Conservation (phyloP, 2,888 invertebrate species). For the Mayetiola destructor region DNA sequence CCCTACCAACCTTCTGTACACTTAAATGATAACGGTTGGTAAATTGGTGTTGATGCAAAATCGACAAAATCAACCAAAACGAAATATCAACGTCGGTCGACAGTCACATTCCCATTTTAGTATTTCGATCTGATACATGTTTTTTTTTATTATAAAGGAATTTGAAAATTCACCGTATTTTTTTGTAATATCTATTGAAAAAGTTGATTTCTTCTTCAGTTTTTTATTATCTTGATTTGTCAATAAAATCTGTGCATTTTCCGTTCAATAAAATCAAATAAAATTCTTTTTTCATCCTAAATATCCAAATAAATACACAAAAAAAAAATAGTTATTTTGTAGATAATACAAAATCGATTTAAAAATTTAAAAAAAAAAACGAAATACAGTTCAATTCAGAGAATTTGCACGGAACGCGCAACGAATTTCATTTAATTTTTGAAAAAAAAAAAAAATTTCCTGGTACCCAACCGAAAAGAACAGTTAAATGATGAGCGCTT, state of each 20-base stretch:
- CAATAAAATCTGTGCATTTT: neutral
- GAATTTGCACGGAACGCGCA: neutral
- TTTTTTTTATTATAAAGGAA: neutral
- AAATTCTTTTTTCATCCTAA: neutral
- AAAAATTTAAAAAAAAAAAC: neutral
- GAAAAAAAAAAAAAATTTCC: neutral
- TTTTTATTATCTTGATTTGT: slow-evolving; percentile 7
- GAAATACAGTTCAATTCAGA: neutral
- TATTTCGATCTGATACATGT: slow-evolving; percentile 9
- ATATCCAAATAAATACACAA: neutral
- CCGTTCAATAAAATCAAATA: no score
- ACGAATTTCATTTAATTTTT: slow-evolving; percentile 5
- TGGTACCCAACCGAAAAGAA: no score
- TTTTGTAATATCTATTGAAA: slow-evolving; percentile 8
- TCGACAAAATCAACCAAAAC: no score
- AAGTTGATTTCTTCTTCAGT: neutral
- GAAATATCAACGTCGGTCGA: neutral
- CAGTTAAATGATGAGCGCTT: neutral
- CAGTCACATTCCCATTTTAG: neutral
- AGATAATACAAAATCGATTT: slow-evolving; percentile 7
- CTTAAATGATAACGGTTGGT: no score
- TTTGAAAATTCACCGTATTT: neutral
- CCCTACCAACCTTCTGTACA: no score
- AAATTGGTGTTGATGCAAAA: no score
- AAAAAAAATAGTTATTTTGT: neutral